Evolutionary conservation across 1,140 invertebrate species (phyloP).

Genomic region (Chlorops oryzae): DNA sequence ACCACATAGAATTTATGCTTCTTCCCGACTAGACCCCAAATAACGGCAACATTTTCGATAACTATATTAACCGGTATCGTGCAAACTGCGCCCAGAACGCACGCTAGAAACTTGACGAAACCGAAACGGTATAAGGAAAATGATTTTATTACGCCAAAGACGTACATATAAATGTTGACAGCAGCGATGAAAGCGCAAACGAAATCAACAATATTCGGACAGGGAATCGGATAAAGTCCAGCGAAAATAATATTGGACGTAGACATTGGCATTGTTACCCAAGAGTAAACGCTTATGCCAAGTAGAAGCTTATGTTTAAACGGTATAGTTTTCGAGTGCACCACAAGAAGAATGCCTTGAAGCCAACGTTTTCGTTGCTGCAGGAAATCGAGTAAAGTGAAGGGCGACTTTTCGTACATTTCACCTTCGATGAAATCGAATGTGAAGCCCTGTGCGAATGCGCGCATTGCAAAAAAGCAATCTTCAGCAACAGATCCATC

Average conservation of each 20-base stretch:
- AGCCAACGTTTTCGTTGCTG: constrained; percentile 96
- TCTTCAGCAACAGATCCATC: constrained; percentile 97
- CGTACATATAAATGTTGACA: constrained; percentile 92
- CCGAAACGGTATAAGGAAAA: constrained; percentile 86
- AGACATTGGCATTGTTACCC: constrained; percentile 89
- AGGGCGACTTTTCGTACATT: constrained; percentile 97
- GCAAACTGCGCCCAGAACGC: constrained; percentile 75
- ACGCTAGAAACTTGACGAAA: constrained; percentile 68
- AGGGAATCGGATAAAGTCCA: constrained; percentile 78
- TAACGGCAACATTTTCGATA: constrained; percentile 89
- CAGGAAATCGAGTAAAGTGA: constrained; percentile 89
- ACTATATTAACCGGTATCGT: constrained; percentile 88
- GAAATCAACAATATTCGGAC: constrained; percentile 74
- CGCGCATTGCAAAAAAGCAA: constrained; percentile 93
- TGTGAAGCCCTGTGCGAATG: constrained; percentile 73
- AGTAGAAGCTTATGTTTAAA: constrained; percentile 76
- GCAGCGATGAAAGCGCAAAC: constrained; percentile 83
- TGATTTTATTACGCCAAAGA: constrained; percentile 93
- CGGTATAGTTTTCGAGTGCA: constrained; percentile 83
- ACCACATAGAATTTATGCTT: constrained; percentile 95
- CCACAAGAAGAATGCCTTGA: constrained; percentile 90
- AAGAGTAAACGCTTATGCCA: constrained; percentile 86
- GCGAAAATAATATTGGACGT: constrained; percentile 83
- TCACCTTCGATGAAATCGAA: constrained; percentile 94
- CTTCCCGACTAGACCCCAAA: constrained; percentile 86